Conservation (phyloP, 1,140 invertebrate species). For the Elymnias hypermnestra region DNA sequence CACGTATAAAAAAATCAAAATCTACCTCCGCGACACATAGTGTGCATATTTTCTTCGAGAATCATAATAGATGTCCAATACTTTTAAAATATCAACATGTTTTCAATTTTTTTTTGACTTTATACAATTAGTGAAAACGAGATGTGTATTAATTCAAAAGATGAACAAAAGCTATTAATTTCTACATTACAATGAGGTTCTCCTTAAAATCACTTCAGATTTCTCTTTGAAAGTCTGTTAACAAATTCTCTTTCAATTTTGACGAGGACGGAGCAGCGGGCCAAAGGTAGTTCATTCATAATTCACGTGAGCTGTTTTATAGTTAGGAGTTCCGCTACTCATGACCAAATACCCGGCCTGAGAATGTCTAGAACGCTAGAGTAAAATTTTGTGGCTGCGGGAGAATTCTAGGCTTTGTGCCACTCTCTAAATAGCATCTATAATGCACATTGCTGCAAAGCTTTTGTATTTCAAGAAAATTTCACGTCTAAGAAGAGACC, state of each 20-base stretch:
- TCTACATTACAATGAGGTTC: not conserved
- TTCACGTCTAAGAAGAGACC: conserved; percentile 12
- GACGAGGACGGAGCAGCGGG: not conserved
- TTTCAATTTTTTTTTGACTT: no score
- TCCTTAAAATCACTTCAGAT: no score
- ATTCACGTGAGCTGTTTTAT: conserved; percentile 4
- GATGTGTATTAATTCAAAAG: no score
- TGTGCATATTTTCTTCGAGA: no score
- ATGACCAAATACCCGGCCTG: not conserved
- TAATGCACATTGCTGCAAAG: conserved; percentile 19
- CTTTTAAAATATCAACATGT: no score
- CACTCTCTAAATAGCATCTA: conserved; percentile 16
- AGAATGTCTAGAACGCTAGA: conserved; percentile 12
- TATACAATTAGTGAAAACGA: no score
- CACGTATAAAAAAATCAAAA: no score
- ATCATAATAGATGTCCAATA: no score
- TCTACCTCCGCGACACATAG: no score
- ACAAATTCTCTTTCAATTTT: conserved; percentile 7
- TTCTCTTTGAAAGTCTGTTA: conserved; percentile 3
- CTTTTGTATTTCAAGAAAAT: conserved; percentile 19
- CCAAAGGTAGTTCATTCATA: conserved; percentile 3
- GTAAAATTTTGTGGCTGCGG: conserved; percentile 19
- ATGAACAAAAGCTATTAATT: not conserved
- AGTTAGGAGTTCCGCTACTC: not conserved
- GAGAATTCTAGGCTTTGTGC: conserved; percentile 20